Evolutionary conservation across 2,797 vertebrate species (phyloP), one percentile per base, ranked within the genome.

Genomic region (Enteromius anoplus): DNA sequence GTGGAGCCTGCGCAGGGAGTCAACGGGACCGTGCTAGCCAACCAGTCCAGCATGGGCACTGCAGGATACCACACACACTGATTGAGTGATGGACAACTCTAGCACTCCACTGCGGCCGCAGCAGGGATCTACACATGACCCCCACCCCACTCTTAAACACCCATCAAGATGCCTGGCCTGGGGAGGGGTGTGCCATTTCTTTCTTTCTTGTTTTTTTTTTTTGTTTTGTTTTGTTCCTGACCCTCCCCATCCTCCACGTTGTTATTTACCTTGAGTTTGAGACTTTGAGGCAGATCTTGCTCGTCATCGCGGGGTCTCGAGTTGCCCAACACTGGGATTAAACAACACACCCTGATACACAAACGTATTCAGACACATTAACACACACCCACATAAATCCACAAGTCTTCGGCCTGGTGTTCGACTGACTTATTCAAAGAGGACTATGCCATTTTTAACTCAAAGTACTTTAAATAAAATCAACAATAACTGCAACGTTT

Each of bases 61-160:
- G 95, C 97, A 9, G 96, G 96, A 89, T 98, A 96, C 91, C 97
- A 97, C 92, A 96, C 96, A 68, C 97, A 97, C 88, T 98, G 95
- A 97, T 92, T 78, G 55, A 55, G 29, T 12, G 40, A 71, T 23
- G 42, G 53, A 81, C 26, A 47, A 55, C 83, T 86, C 77, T 64
- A 81, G 73, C 21, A 80, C 84, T 84, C 78, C 75, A 62, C 83
- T 58, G 80, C 69, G 45, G 77, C 64, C 42, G 47, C 81, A 53
- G 75, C 73, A 69, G 47, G 79, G 81, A 75, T 66, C 49, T 68
- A 55, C 58, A 82, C 45, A 65, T 5, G 23, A 68, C 73, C 64
- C 62, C 51, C 51, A 15, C 32, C 55, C 29, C 51, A 75, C 53
- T 78, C 40, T 75, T 62, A 58, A 58, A 78, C 64, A 29, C 58